Conservation (phyloP, 2,888 invertebrate species). For the Caenorhabditis doughertyi region DNA sequence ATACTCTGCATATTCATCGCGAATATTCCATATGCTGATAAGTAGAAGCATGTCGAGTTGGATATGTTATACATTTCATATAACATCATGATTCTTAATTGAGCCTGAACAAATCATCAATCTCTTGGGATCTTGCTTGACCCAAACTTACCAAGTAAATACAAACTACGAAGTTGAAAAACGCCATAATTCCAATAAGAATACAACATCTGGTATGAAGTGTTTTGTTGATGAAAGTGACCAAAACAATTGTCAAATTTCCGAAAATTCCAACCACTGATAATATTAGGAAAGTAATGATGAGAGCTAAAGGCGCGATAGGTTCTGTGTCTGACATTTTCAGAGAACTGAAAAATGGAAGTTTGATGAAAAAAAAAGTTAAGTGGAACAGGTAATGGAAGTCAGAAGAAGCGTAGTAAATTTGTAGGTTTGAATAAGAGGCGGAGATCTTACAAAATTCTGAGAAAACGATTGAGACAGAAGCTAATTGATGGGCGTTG, state of each 20-base stretch:
- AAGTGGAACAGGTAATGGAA: no score
- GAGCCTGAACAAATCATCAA: conserved; percentile 49
- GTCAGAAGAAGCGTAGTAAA: no score
- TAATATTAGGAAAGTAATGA: conserved; percentile 4
- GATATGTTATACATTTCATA: conserved; percentile 58
- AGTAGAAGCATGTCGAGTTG: conserved; percentile 60
- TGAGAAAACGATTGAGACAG: no score
- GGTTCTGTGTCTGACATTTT: no score
- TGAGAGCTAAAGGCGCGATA: background rate
- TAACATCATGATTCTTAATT: conserved; percentile 65
- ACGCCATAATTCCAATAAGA: conserved; percentile 64
- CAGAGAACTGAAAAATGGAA: no score
- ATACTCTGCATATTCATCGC: conserved; percentile 69
- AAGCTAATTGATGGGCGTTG: no score
- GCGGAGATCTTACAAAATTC: no score
- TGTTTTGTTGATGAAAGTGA: conserved; percentile 56
- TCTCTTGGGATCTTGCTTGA: background rate
- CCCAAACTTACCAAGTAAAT: conserved; percentile 62
- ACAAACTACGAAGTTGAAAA: conserved; percentile 66
- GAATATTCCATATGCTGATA: conserved; percentile 66
- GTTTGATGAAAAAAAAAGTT: no score
- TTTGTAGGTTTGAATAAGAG: no score
- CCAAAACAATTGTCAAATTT: conserved; percentile 63
- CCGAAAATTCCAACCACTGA: conserved; percentile 64
- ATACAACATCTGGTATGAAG: conserved; percentile 66